Conservation (phyloP, 2,113 vertebrate genomes). For the Lasiurus borealis region DNA sequence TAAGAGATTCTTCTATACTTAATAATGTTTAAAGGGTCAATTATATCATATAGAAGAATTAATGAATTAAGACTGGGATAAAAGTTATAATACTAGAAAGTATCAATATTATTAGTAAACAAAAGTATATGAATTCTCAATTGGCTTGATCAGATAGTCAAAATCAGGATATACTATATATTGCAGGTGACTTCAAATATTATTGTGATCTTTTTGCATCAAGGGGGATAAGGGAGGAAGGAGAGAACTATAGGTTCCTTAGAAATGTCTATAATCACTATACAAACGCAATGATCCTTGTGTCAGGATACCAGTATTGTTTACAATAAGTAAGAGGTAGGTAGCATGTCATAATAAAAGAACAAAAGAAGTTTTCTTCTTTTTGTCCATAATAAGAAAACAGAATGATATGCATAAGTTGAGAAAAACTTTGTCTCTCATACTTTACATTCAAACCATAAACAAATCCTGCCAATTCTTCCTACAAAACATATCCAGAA, state of each 20-base stretch:
- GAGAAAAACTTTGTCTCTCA: neutral
- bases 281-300: constrained; percentile 8
- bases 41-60: constrained; percentile 4
- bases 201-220: neutral
- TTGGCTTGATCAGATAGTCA: constrained; percentile 49
- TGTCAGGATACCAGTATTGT: neutral
- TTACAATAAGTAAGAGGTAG: constrained; percentile 22
- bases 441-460: neutral
- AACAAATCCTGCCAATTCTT: constrained; percentile 6
- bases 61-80: constrained; percentile 18
- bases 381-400: too few relatives aligned
- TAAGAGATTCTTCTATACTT: constrained; percentile 4
- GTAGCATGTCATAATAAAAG: constrained; percentile 28
- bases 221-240: neutral
- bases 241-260: constrained; percentile 5
- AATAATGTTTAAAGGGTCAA: constrained; percentile 36
- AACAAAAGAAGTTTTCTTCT: neutral
- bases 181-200: neutral
- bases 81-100: constrained; percentile 38
- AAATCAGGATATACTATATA: neutral
- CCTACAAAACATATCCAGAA: neutral
- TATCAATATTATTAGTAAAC: constrained; percentile 15
- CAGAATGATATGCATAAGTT: too few relatives aligned
- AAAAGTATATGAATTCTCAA: constrained; percentile 30
- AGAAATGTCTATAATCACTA: constrained; percentile 14